Conservation (phyloP, 2,888 invertebrate genomes). For the Cantharis rufa region DNA sequence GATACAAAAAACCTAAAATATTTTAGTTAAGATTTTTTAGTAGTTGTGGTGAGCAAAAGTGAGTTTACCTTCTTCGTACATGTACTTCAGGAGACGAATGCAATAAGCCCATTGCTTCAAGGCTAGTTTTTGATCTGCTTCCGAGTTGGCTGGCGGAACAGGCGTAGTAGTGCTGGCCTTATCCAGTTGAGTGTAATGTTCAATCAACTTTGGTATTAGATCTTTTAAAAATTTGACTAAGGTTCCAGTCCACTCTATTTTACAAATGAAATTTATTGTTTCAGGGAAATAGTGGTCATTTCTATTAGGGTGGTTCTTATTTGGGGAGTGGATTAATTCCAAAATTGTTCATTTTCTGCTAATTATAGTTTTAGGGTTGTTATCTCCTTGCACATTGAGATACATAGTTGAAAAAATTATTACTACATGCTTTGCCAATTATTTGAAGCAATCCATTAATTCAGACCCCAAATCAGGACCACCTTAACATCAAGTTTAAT, state of each 20-base stretch:
- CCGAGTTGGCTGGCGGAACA: constrained; percentile 56
- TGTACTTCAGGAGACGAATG: constrained; percentile 82
- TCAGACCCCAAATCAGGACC: no score
- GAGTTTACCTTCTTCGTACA: constrained; percentile 75
- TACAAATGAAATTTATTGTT: background rate
- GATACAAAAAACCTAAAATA: constrained; percentile 72
- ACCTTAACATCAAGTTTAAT: no score
- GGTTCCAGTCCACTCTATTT: constrained; percentile 90
- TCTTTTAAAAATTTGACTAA: constrained; percentile 91
- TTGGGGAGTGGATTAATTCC: no score
- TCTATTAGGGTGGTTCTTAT: no score
- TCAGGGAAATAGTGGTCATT: background rate
- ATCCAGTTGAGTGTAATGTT: constrained; percentile 77
- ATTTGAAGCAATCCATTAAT: no score
- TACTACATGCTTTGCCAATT: no score
- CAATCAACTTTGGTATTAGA: constrained; percentile 85
- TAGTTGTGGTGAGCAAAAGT: background rate
- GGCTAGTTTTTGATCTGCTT: constrained; percentile 77
- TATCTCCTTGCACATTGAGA: no score
- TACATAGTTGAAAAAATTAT: no score
- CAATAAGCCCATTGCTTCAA: constrained; percentile 92
- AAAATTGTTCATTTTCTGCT: no score
- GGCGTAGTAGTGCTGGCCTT: constrained; percentile 57
- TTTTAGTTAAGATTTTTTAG: background rate
- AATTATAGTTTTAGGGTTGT: no score